A percentile compares a stretch with the other conserved stretches of the same genome.
These are phyloP conservation scores for Macrobrachium rosenbergii DNA, from an alignment of 1,140 invertebrate species.

Conservation along the genomic window DNA sequence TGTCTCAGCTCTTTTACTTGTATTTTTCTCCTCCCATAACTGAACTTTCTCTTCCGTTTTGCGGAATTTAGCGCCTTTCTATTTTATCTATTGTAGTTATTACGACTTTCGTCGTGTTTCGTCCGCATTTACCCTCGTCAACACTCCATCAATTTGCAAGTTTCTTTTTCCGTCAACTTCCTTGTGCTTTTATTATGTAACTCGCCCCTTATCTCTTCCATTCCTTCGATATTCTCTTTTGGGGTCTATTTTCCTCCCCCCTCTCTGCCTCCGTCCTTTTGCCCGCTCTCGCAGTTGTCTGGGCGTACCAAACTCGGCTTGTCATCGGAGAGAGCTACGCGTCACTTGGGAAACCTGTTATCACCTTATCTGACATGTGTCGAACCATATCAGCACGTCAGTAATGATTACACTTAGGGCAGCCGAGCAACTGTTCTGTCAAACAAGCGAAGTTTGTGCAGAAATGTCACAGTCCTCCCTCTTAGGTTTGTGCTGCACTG, in stretches of 20 bases:
- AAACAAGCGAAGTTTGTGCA: neutral
- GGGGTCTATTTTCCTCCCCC: neutral
- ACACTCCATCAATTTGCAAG: neutral
- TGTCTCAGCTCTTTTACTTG: neutral
- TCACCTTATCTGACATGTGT: slow-evolving; percentile 47
- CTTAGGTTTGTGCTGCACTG: neutral
- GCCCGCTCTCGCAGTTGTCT: neutral
- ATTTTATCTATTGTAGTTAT: neutral
- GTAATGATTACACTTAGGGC: slow-evolving; percentile 28
- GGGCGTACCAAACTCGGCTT: slow-evolving; percentile 10
- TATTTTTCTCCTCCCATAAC: neutral
- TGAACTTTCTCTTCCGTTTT: neutral
- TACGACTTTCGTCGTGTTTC: neutral
- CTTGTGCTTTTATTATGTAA: neutral
- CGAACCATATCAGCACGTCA: slow-evolving; percentile 41
- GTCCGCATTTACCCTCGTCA: neutral
- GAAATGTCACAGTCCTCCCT: slow-evolving; percentile 5
- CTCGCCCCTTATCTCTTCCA: neutral
- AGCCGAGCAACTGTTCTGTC: slow-evolving; percentile 5
- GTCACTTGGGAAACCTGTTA: slow-evolving; percentile 21
- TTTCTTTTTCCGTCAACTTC: neutral
- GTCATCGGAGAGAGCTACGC: slow-evolving; percentile 15
- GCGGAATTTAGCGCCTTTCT: neutral
- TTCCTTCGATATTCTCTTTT: neutral
- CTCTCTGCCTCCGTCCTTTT: neutral